Evolutionary conservation across 2,797 vertebrate genomes (phyloP), one percentile per base, ranked within the genome.

Genomic region (Cirrhinus molitorella): DNA sequence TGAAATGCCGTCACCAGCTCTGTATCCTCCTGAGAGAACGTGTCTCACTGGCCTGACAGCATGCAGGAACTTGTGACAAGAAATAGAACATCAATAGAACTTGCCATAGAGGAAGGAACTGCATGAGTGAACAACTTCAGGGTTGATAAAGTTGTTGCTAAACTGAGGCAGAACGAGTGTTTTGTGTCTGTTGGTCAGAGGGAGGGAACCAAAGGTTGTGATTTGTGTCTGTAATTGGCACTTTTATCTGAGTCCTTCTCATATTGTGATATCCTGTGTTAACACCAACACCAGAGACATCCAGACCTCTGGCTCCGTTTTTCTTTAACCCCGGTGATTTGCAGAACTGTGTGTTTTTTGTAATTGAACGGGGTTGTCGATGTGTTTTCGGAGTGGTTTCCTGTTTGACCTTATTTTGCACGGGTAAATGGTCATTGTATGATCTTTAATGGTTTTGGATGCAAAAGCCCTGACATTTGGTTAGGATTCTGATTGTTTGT

Each of bases 151-250:
- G 31, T 51, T 25, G 57, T 67, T 61, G 61, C 71, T 57, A n/a
- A 59, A 72, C 40, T 59, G 40, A 81, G 49, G 43, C 16, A 31
- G 45, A 74, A 66, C 6, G 1, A n/a, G 31, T 34, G 34, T 47
- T 67, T 81, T 74, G 3, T 67, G 34, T 83, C 19, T 45, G 43
- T 63, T 67, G 70, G 81, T 80, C 25, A 25, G 43, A 71, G 19
- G 82, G 55, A 31, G 37, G 37, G 72, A 72, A 49, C 55, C 49
- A 71, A 76, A 47, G 47, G 23, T n/a, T 83, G 21, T 81, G 28
- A 66, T 81, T 78, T 78, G 70, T 68, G 47, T 77, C 63, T 76
- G 53, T 77, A 81, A 85, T 63, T 77, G 68, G 21, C 55, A 31
- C 19, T 72, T 63, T 43, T 70, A 78, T 79, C 66, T 82, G 49